A percentile compares a stretch with the other conserved stretches of the same genome.
Conservation (phyloP, 1,140 invertebrate genomes). For the Achatina immaculata region DNA sequence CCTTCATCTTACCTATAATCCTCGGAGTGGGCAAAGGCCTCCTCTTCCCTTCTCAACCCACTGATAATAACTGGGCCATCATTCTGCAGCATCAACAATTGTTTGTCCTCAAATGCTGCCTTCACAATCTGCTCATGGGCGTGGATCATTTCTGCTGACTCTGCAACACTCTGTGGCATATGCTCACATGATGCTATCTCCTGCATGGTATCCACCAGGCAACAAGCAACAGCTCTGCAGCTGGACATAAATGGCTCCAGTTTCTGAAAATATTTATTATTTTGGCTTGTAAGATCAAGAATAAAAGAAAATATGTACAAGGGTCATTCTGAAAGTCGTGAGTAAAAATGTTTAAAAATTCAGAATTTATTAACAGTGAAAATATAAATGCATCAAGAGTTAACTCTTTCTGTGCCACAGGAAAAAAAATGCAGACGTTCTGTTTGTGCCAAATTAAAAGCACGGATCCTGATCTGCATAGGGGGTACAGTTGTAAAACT, state of each 20-base stretch:
- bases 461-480: too few relatives aligned
- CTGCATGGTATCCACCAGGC: constrained; percentile 63
- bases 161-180: constrained; percentile 51
- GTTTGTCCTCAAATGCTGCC: constrained; percentile 60
- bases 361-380: too few relatives aligned
- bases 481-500: too few relatives aligned
- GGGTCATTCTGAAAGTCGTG: too few relatives aligned
- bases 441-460: too few relatives aligned
- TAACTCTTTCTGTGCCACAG: too few relatives aligned
- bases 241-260: constrained; percentile 66
- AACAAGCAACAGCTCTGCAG: constrained; percentile 58
- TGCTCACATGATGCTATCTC: constrained; percentile 50
- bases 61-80: constrained; percentile 63
- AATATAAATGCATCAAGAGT: too few relatives aligned
- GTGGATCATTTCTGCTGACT: constrained; percentile 58
- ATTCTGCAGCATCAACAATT: constrained; percentile 59
- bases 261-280: constrained; percentile 57
- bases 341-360: too few relatives aligned
- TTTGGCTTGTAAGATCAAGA: too few relatives aligned
- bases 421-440: too few relatives aligned
- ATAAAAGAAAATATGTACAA: constrained; percentile 1
- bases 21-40: constrained; percentile 55
- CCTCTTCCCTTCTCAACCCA: constrained; percentile 55
- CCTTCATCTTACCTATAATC: constrained; percentile 64
- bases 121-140: constrained; percentile 61